Percentiles rank a stretch among this genome's conserved stretches.
Conservation (phyloP, 2,888 invertebrate species). For the Tholera decimalis region DNA sequence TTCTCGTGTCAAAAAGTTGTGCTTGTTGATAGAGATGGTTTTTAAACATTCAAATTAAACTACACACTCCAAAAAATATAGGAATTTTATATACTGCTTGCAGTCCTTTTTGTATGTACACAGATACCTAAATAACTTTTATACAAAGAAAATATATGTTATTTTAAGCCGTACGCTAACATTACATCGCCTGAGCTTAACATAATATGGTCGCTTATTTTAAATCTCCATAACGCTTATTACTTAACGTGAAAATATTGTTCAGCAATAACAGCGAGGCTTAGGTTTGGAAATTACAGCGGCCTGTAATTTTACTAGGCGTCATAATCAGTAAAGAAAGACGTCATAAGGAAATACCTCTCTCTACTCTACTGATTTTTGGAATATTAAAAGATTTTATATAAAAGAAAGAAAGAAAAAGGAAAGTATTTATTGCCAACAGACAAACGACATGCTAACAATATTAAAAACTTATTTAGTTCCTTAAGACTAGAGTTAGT, state of each 20-base stretch:
- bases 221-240: conserved; percentile 15
- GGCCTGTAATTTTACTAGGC: conserved; percentile 37
- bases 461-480: too few relatives aligned
- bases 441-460: not conserved
- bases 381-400: conserved; percentile 5
- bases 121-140: too few relatives aligned
- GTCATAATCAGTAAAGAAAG: conserved; percentile 32
- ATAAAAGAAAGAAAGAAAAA: too few relatives aligned
- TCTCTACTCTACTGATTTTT: conserved; percentile 8
- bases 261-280: conserved; percentile 28
- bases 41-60: too few relatives aligned
- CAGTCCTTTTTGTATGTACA: too few relatives aligned
- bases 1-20: too few relatives aligned
- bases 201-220: conserved; percentile 14
- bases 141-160: not conserved
- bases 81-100: too few relatives aligned
- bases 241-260: conserved; percentile 34
- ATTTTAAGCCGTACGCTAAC: not conserved
- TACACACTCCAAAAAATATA: too few relatives aligned
- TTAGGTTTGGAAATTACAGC: conserved; percentile 47
- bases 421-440: too few relatives aligned
- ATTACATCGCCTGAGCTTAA: not conserved
- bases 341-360: too few relatives aligned
- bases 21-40: too few relatives aligned
- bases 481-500: too few relatives aligned